Percentiles rank a stretch among this genome's conserved stretches.
These are phyloP conservation scores for Rattus norvegicus DNA, from an alignment of 2,113 vertebrate genomes.

Conservation along the genomic window DNA sequence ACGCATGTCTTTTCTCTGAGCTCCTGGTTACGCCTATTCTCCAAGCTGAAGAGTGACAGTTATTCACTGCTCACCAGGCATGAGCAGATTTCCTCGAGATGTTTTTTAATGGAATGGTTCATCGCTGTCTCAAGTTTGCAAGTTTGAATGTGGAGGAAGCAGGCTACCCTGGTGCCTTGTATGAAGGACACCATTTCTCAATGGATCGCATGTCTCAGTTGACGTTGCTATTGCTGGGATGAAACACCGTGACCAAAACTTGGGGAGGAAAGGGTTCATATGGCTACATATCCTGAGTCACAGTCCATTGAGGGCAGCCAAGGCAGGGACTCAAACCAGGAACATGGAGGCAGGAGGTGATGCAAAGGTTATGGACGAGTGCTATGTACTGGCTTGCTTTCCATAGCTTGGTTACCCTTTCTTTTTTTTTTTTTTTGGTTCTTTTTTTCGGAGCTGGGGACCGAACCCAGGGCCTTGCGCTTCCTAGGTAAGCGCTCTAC, in stretches of 20 bases:
- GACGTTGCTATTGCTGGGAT: no score
- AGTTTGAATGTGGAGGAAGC: neutral
- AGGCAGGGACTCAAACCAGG: neutral
- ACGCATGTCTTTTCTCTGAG: conserved; percentile 38
- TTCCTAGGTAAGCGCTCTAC: no score
- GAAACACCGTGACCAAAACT: neutral
- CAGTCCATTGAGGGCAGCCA: neutral
- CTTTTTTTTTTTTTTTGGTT: neutral
- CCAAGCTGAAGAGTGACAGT: conserved; percentile 37
- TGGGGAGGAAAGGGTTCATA: neutral
- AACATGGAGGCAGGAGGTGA: neutral
- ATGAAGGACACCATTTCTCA: conserved; percentile 13
- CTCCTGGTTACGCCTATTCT: conserved; percentile 44
- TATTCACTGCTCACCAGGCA: conserved; percentile 26
- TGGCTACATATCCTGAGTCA: neutral
- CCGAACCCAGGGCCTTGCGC: no score
- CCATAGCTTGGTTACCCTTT: neutral
- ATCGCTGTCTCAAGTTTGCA: neutral
- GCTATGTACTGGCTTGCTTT: neutral
- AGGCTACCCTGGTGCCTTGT: neutral
- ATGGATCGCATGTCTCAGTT: neutral
- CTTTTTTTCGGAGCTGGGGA: no score
- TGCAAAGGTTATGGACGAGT: neutral
- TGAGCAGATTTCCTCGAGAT: neutral
- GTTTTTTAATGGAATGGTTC: conserved; percentile 15